Conservation (phyloP, 2,113 vertebrate species). For the Oriolus oriolus region DNA sequence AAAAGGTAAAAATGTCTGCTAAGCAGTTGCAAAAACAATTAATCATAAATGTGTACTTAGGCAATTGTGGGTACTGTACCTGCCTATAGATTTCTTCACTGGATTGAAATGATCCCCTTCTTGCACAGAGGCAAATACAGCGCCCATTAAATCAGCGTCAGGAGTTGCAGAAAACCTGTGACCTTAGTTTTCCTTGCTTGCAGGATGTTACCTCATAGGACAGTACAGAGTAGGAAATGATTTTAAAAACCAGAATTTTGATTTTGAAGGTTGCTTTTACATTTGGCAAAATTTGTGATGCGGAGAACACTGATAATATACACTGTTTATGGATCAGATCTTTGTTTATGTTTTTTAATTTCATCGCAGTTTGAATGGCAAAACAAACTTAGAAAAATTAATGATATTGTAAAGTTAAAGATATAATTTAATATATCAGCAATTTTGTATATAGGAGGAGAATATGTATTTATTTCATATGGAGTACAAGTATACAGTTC, state of each 20-base stretch:
- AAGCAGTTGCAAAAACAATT: background rate
- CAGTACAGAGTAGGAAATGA: background rate
- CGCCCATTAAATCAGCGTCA: background rate
- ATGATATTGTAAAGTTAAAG: background rate
- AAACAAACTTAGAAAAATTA: background rate
- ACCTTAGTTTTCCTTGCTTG: background rate
- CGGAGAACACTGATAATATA: background rate
- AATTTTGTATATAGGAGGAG: background rate
- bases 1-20: background rate
- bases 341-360: background rate
- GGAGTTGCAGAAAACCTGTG: background rate
- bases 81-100: background rate
- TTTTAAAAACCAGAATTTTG: background rate
- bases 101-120: background rate
- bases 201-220: background rate
- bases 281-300: background rate
- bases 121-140: background rate
- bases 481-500: background rate
- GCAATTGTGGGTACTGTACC: background rate
- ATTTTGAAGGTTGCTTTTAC: background rate
- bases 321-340: background rate
- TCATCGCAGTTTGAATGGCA: background rate
- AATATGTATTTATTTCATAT: background rate
- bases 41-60: background rate
- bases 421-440: background rate